Evolutionary conservation across 2,888 invertebrate species (phyloP), one percentile per base, ranked within the genome.

Genomic region (Spatulosminthurus flaviceps): DNA sequence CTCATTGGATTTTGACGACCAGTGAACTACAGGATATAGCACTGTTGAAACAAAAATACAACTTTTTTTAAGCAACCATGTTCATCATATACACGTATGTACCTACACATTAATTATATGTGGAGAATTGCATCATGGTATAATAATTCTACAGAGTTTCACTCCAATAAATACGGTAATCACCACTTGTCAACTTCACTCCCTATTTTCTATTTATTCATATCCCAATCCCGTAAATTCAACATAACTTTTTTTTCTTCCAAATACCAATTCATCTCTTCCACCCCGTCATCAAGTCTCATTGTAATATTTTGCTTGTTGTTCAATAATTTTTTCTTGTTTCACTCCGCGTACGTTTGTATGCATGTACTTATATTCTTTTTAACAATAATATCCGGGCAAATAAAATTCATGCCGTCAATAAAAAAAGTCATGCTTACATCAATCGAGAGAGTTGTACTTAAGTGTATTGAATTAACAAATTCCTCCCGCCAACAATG

Each of bases 1-100:
- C 41, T 83, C 83, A 67, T 71, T 80, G 70, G 66, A 79, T 77
- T 81, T 83, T 19, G 80, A 60, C 29, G 83, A 79, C 83, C 83
- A 86, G 82, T 88, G 87, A 67, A 87, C 84, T 42, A 88, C 85
- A n/a, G 88, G 88, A 81, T 86, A 87, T 79, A 87, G 82, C 2
- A 87, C 88, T 88, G 86, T 11, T n/a, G 86, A 86, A 73, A 51
- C 51, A 51, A 51, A 51, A 11, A 51, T n/a, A 51, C 16, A 51
- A 51, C 5, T 51, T 5, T n/a, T 51, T 2, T 51, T 9, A 2
- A 51, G 51, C 16, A 2, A 13, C 7, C n/a, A 19, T 51, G 9
- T 11, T 16, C n/a, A 51, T 9, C 34, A 7, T 9, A 34, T 9
- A 51, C n/a, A n/a, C n/a, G n/a, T n/a, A n/a, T n/a, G n/a, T n/a